Evolutionary conservation across 1,140 invertebrate genomes (phyloP), one percentile per base, ranked within the genome.

Genomic region (Spodoptera litura): DNA sequence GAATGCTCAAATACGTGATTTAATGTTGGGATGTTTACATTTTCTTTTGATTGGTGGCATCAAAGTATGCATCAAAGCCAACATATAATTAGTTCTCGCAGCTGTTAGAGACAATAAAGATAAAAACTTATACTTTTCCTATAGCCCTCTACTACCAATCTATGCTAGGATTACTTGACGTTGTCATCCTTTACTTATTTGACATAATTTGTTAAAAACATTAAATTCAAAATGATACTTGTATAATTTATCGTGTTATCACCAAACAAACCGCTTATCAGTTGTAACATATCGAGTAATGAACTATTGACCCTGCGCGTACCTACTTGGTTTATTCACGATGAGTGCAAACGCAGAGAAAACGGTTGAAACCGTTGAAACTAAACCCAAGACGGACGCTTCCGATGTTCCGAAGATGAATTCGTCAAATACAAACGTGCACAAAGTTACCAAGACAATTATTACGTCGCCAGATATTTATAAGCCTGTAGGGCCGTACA

Each of bases 401-500:
- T 8, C 72, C 55, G 8, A 38, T 15, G n/a, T 4, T 1, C 71
- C 75, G 10, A 86, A 85, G 83, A 77, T 82, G 68, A 82, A 71
- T 55, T 62, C 83, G 72, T 44, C 78, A 12, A 81, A 81, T 55
- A 78, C 75, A 0, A 85, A 83, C 51, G 31, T 58, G 13, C 81
- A 86, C 38, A 93, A 86, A 85, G 88, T 90, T 4, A 88, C 86
- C 8, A 94, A 93, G 72, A 92, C 88, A 12, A 92, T 92, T 27
- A 87, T 94, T 10, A 85, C 88, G 3, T 90, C 91, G 9, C 87
- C 90, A 2, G 20, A 91, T 72, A 88, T 93, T 58, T 94, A 94
- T 80, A 89, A 91, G 72, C 91, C 92, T 0, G 91, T 94, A 73
- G 92, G 92, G 76, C 91, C 92, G 13, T 94, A 94, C 84, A 94